Evolutionary conservation across 92 coral and sea anemone genomes (phyloP).

Genomic region (Diadumene lineata): DNA sequence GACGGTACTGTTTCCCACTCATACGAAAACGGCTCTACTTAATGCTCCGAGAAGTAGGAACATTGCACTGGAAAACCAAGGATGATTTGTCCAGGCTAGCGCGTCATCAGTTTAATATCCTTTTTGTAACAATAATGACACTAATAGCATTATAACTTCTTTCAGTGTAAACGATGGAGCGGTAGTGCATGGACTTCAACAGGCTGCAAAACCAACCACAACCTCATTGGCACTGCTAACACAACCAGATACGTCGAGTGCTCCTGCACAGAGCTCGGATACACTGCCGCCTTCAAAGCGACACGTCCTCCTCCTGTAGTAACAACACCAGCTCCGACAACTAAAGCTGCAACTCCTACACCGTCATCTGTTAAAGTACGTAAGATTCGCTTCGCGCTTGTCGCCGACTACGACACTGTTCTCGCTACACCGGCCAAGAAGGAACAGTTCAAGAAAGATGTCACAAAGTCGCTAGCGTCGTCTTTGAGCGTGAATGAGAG

Average conservation of each 20-base stretch:
- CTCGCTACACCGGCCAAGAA: conserved; percentile 15
- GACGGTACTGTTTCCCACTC: no score
- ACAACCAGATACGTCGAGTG: conserved; percentile 50
- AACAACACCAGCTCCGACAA: conserved; percentile 11
- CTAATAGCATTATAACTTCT: neutral
- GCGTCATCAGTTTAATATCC: no score
- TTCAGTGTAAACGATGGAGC: conserved; percentile 22
- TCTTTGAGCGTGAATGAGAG: conserved; percentile 31
- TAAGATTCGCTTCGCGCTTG: conserved; percentile 12
- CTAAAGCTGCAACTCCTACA: conserved; percentile 10
- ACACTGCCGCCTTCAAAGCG: conserved; percentile 48
- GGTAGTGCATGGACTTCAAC: conserved; percentile 10
- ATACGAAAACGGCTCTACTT: no score
- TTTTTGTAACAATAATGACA: no score
- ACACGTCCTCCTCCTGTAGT: conserved; percentile 23
- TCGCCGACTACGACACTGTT: conserved; percentile 25
- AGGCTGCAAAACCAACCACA: conserved; percentile 13
- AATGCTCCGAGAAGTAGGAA: no score
- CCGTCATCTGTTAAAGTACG: neutral
- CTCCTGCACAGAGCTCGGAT: conserved; percentile 53
- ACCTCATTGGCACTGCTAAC: conserved; percentile 30
- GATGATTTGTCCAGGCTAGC: no score
- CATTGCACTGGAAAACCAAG: no score
- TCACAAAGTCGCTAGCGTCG: conserved; percentile 15
- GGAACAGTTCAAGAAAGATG: conserved; percentile 22